Evolutionary conservation across 2,113 vertebrate genomes (phyloP), one percentile per base, ranked within the genome.

Genomic region (Pipa parva): DNA sequence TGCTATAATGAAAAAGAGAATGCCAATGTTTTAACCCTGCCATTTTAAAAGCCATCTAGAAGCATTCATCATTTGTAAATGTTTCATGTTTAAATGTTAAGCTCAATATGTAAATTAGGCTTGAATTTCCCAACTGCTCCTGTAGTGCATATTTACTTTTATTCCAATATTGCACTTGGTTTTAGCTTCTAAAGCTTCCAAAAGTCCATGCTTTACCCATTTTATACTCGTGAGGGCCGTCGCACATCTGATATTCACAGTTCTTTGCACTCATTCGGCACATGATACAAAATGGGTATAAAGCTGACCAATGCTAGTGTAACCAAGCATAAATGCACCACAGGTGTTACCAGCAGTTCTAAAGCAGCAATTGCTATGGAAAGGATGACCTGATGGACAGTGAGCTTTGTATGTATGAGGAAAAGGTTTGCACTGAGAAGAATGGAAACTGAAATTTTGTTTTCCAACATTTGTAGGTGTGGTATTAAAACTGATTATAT

Each of bases 1-100:
- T n/a, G n/a, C n/a, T n/a, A n/a, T n/a, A n/a, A n/a, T n/a, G n/a
- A 26, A 33, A 3, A 33, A 33, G 31, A 33, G 31, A 33, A n/a
- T n/a, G n/a, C n/a, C n/a, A 15, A 64, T 51, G 31, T 68, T 75
- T 51, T 8, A 28, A 72, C 3, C 39, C 66, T 59, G 61, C 45
- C 17, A 10, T 21, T 7, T n/a, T 39, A 62, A 28, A 76, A 81
- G 76, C 78, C 74, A 75, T 78, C 76, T 42, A 62, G 73, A 76
- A 75, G 77, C 63, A 52, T 73, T 72, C 27, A 31, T 62, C 59
- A 15, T 22, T 45, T 74, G 63, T 72, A 63, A 46, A 25, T 20
- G 27, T 8, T 9, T 10, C 29, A 8, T 66, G 73, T 73, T 73
- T 73, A 54, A 15, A 46, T 15, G 24, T 59, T 1, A 25, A 51